phyloP scores from a whole-genome alignment of 92 coral and sea anemone species.

The Parazoanthus atlanticus region DNA sequence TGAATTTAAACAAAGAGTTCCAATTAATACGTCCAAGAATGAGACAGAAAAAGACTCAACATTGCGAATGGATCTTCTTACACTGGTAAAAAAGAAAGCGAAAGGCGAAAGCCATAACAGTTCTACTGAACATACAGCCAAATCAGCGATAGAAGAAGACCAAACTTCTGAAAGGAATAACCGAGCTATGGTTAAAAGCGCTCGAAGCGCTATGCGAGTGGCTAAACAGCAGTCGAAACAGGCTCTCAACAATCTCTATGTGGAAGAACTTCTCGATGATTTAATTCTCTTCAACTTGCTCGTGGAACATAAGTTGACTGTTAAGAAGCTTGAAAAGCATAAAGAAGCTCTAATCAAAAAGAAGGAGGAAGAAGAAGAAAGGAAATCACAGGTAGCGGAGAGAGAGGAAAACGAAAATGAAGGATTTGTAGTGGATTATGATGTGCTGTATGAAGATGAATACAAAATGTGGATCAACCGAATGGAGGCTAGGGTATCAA shows the following conservation, averaged over 20 bases:
- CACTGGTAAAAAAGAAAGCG: neutral
- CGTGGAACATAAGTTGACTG: constrained; percentile 31
- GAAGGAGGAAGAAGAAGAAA: neutral
- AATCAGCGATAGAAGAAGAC: neutral
- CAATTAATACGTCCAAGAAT: neutral
- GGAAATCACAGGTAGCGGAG: neutral
- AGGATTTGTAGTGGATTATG: constrained; percentile 3
- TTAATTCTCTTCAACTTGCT: constrained; percentile 27
- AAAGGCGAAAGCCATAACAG: neutral
- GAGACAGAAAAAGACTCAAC: neutral
- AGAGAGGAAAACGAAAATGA: neutral
- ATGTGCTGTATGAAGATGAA: constrained; percentile 1
- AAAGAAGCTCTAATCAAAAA: constrained; percentile 12
- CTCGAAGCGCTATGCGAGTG: constrained; percentile 6
- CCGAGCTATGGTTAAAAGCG: neutral
- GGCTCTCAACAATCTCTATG: constrained; percentile 20
- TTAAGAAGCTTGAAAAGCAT: constrained; percentile 20
- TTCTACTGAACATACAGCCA: neutral
- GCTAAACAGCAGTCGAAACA: constrained; percentile 29
- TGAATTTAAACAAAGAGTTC: neutral
- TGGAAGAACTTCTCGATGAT: constrained; percentile 34
- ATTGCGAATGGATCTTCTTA: neutral
- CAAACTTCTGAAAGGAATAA: neutral
- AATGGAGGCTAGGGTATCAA: constrained; percentile 18
- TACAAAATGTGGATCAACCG: constrained; percentile 28